Evolutionary conservation across 2,797 vertebrate species (phyloP).

Genomic region (Anabas testudineus): DNA sequence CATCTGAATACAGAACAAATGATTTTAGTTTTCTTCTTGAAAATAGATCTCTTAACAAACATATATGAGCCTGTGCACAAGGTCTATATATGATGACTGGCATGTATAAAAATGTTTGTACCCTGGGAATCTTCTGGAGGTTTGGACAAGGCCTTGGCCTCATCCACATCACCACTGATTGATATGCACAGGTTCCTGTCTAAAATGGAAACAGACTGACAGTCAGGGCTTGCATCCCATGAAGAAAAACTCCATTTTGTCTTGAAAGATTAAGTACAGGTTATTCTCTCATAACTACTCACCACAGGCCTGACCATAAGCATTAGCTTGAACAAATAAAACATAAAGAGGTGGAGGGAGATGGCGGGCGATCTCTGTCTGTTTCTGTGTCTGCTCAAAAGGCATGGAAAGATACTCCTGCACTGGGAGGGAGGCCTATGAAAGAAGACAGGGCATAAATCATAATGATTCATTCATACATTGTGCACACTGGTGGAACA

Average conservation of each 20-base stretch:
- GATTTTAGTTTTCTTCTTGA: background rate
- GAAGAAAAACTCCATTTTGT: background rate
- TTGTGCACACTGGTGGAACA: background rate
- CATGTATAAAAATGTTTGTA: conserved; percentile 59
- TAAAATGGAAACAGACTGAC: conserved; percentile 64
- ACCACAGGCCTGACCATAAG: conserved; percentile 98
- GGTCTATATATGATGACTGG: background rate
- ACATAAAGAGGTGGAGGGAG: conserved; percentile 96
- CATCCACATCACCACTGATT: conserved; percentile 95
- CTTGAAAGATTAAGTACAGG: background rate
- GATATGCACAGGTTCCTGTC: conserved; percentile 92
- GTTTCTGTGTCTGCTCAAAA: conserved; percentile 95
- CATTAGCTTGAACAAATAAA: conserved; percentile 94
- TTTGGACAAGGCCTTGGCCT: conserved; percentile 97
- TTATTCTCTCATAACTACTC: conserved; percentile 57
- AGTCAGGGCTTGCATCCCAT: background rate
- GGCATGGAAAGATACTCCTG: conserved; percentile 98
- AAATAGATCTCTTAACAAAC: background rate
- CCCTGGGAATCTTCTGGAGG: conserved; percentile 97
- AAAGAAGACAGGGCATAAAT: conserved; percentile 17
- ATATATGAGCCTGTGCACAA: background rate
- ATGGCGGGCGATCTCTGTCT: conserved; percentile 92
- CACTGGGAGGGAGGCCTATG: conserved; percentile 95
- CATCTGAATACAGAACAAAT: conserved; percentile 84
- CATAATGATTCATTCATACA: background rate